Percentiles rank a stretch among this genome's conserved stretches.
phyloP scores from a whole-genome alignment of 2,113 vertebrate species.

The Anoplopoma fimbria region DNA sequence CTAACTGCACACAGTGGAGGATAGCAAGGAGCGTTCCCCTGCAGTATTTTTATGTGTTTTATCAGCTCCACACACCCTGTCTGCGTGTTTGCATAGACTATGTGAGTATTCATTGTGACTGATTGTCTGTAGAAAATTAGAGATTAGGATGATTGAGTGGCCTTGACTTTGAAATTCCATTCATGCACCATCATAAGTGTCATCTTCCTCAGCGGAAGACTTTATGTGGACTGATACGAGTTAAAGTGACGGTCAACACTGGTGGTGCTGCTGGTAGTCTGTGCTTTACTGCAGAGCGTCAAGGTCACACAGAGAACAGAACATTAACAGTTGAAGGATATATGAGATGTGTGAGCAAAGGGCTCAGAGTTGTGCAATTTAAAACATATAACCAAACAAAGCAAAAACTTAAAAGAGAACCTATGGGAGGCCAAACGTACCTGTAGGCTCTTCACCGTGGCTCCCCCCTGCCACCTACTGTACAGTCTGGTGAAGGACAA shows the following conservation, averaged over 20 bases:
- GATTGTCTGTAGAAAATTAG: neutral
- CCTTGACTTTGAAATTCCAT: slow-evolving; percentile 61
- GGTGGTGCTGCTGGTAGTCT: slow-evolving; percentile 1
- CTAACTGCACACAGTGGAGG: slow-evolving; percentile 55
- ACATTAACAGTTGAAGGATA: neutral
- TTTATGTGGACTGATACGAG: slow-evolving; percentile 23
- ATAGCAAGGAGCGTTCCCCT: slow-evolving; percentile 28
- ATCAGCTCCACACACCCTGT: neutral
- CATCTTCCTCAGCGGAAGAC: slow-evolving; percentile 57
- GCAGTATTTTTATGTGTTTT: slow-evolving; percentile 18
- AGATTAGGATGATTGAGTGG: slow-evolving; percentile 23
- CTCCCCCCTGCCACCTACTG: slow-evolving; percentile 67
- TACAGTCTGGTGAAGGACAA: neutral
- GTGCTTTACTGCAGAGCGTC: slow-evolving; percentile 22
- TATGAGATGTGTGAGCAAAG: neutral
- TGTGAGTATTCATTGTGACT: neutral
- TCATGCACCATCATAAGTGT: slow-evolving; percentile 26
- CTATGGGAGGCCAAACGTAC: neutral
- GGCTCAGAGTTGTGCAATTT: neutral
- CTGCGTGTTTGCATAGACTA: slow-evolving; percentile 12
- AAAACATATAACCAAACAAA: neutral
- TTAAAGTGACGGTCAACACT: slow-evolving; percentile 13
- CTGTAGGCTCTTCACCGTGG: neutral
- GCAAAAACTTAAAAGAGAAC: neutral
- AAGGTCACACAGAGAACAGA: slow-evolving; percentile 43